Evolutionary conservation across 1,140 invertebrate genomes (phyloP), one percentile per base, ranked within the genome.

Genomic region (Sarcophaga peregrina): DNA sequence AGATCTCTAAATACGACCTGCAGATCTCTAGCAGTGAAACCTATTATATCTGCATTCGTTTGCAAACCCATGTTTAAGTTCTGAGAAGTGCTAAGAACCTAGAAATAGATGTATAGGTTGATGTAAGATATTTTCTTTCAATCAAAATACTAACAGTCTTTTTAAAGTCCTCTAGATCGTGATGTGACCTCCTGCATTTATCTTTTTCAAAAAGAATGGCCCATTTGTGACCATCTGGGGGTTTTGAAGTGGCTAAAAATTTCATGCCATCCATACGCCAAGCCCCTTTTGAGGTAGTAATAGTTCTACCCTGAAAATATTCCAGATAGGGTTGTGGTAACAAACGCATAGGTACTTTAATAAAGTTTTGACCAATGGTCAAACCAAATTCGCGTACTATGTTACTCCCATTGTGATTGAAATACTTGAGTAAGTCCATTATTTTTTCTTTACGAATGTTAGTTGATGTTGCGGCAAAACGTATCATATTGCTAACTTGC

Each of bases 401-500:
- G 0, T 87, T 87, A 87, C 93, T 89, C 0, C 83, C 0, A 83
- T 94, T 93, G 82, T 92, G 92, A 3, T 91, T 83, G 6, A 91
- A 87, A 84, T 86, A 88, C 54, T 86, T 85, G 46, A 95, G 91
- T 13, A 93, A 90, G 9, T 93, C 87, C 85, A 93, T 90, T 45
- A 96, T 96, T 86, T 94, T 95, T 0, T 83, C 1, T 85, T 94
- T 94, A 0, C 95, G 91, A 0, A 85, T 87, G 5, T 91, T 85
- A 0, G 95, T 93, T 7, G 90, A 85, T 0, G 93, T 95, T 1
- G 95, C 95, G 2, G 95, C 93, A 68, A 90, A 90, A 52, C 85
- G 89, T 0, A 96, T 95, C 94, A 96, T 95, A 0, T 86, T 90
- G 0, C 91, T 83, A 0, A 95, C 93, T 88, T 96, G 95, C 0